Conservation (phyloP, 2,113 vertebrate genomes). For the Dicerorhinus sumatrensis region DNA sequence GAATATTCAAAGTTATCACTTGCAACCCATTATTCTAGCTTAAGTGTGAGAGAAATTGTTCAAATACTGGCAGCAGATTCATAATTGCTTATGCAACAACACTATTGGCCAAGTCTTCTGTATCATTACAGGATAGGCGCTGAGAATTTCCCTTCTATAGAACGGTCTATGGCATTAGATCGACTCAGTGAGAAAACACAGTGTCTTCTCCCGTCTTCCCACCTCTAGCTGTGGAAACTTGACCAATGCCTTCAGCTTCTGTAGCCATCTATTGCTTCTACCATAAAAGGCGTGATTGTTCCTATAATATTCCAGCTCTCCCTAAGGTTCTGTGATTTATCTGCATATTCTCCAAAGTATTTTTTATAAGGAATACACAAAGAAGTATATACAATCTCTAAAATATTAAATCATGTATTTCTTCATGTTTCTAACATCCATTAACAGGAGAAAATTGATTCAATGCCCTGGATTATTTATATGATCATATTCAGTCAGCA, state of each 20-base stretch:
- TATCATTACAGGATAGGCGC: not conserved
- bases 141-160: not conserved
- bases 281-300: accelerated
- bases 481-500: not conserved
- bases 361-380: not conserved
- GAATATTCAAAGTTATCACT: not conserved
- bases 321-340: not conserved
- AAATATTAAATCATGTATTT: not conserved
- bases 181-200: not conserved
- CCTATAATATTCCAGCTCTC: not conserved
- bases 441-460: conserved; percentile 59
- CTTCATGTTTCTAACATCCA: not conserved
- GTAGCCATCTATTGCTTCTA: not conserved
- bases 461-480: conserved; percentile 52
- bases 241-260: not conserved
- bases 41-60: not conserved
- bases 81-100: not conserved
- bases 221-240: not conserved
- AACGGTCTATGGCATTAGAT: accelerated
- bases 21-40: not conserved
- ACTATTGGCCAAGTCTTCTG: not conserved
- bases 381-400: not conserved
- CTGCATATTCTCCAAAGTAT: not conserved
- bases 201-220: not conserved
- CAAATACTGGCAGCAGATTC: no score